phyloP scores from a whole-genome alignment of 2,113 vertebrate genomes.

The Rhinolophus sinicus region DNA sequence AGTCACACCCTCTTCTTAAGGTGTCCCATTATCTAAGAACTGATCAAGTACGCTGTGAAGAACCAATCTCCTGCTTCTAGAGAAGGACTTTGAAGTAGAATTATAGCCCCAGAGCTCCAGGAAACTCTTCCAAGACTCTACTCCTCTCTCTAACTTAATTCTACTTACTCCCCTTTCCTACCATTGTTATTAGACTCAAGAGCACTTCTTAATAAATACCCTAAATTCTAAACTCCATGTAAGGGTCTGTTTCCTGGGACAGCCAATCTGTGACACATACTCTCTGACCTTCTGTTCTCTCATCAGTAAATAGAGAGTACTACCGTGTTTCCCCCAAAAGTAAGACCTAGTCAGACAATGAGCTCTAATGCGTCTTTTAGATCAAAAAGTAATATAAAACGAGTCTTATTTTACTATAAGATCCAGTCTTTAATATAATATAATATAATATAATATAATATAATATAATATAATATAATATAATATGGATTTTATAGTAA shows the following conservation, averaged over 20 bases:
- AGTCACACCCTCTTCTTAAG: not conserved
- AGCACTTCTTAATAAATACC: not conserved
- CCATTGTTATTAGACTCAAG: not conserved
- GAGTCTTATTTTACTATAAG: too few species aligned
- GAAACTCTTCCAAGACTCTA: not conserved
- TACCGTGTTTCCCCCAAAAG: too few species aligned
- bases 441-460: too few species aligned
- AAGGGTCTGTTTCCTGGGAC: not conserved
- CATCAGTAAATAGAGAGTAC: not conserved
- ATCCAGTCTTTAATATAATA: too few species aligned
- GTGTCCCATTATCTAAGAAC: not conserved
- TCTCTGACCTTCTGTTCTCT: not conserved
- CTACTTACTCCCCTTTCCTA: not conserved
- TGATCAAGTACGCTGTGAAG: not conserved
- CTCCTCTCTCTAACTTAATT: not conserved
- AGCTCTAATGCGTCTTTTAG: too few species aligned
- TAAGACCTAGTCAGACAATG: too few species aligned
- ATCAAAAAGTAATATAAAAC: too few species aligned
- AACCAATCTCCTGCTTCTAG: not conserved
- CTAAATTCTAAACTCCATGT: not conserved
- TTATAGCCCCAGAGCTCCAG: not conserved
- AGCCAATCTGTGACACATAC: not conserved
- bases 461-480: too few species aligned
- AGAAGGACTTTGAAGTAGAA: not conserved
- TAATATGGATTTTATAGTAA: too few species aligned